A percentile compares a stretch with the other conserved stretches of the same genome.
Evolutionary conservation across 2,888 invertebrate species (phyloP).

Genomic region (Zaprionus obscuricornis): DNA sequence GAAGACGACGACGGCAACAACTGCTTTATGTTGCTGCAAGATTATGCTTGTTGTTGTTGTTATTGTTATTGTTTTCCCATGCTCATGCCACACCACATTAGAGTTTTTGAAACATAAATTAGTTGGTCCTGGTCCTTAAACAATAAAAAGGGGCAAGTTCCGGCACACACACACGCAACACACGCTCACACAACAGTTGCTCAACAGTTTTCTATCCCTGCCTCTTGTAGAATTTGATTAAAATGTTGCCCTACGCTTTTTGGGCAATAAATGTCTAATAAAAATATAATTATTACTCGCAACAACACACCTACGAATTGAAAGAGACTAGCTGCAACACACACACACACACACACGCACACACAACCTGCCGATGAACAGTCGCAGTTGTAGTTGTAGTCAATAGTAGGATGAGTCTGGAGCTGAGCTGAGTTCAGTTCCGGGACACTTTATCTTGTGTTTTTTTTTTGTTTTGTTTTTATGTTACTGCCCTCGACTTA

Average conservation of each 20-base stretch:
- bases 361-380: conserved; percentile 4
- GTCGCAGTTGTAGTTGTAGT: conserved; percentile 18
- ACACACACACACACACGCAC: conserved; percentile 59
- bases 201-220: too few species aligned
- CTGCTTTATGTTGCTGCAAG: neutral
- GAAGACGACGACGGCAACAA: neutral
- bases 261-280: conserved; percentile 82
- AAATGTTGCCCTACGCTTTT: conserved; percentile 65
- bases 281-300: conserved; percentile 82
- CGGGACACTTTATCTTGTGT: conserved; percentile 59
- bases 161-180: conserved; percentile 29
- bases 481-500: conserved; percentile 58
- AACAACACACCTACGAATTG: too few species aligned
- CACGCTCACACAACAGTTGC: too few species aligned
- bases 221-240: conserved; percentile 63
- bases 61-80: too few species aligned
- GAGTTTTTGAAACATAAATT: conserved; percentile 49
- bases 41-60: too few species aligned
- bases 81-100: conserved; percentile 1
- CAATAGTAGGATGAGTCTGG: too few species aligned
- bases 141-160: conserved; percentile 43
- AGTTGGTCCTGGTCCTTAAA: conserved; percentile 43
- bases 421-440: conserved; percentile 24
- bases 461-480: too few species aligned
- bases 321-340: too few species aligned